A percentile compares a stretch with the other conserved stretches of the same genome.
Evolutionary conservation across 1,140 invertebrate genomes (phyloP).

Genomic region (Tribolium castaneum): DNA sequence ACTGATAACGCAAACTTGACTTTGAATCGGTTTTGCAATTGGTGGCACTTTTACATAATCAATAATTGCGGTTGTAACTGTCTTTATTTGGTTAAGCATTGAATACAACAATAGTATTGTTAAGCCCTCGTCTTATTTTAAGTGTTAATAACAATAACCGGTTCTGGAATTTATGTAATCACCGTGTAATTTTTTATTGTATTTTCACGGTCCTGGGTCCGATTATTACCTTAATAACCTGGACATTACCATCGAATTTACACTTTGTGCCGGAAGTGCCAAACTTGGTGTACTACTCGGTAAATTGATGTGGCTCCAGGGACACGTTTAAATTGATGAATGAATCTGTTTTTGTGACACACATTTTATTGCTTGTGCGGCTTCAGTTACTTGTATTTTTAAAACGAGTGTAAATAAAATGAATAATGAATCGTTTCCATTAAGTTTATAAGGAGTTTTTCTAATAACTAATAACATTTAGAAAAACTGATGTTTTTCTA

Average conservation of each 20-base stretch:
- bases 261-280: neutral
- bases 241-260: neutral
- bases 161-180: slow-evolving; percentile 12
- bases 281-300: neutral
- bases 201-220: neutral
- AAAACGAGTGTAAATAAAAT: no score
- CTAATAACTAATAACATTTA: no score
- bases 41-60: neutral
- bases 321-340: neutral
- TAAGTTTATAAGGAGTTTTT: no score
- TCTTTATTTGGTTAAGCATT: neutral
- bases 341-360: neutral
- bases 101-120: neutral
- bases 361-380: neutral
- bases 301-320: neutral
- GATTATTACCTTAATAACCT: neutral
- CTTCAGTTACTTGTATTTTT: no score
- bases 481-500: no score
- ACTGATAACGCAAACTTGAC: neutral
- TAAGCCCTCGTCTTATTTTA: neutral
- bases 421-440: no score
- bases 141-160: slow-evolving; percentile 7
- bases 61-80: neutral
- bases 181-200: neutral
- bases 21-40: neutral